phyloP scores from a whole-genome alignment of 2,888 invertebrate species.

The Antheraea assamensis region DNA sequence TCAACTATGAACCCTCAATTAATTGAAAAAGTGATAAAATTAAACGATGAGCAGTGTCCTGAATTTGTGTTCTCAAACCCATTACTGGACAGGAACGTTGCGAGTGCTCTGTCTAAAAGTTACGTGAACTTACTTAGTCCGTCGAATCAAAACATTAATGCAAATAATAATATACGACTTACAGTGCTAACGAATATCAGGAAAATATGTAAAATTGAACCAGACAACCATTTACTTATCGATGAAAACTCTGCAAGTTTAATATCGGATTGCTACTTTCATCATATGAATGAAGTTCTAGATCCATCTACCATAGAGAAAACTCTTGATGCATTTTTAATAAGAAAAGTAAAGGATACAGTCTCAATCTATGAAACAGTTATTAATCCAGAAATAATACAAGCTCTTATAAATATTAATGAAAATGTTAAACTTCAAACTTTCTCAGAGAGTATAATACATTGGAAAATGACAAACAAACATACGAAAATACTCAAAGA shows the following conservation, averaged over 20 bases:
- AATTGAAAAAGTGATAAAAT: slow-evolving; percentile 61
- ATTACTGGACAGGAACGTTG: slow-evolving; percentile 61
- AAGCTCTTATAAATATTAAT: slow-evolving; percentile 65
- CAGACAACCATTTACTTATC: slow-evolving; percentile 55
- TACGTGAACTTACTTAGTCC: slow-evolving; percentile 62
- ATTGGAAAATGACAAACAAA: slow-evolving; percentile 43
- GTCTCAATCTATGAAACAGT: slow-evolving; percentile 41
- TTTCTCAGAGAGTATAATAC: slow-evolving; percentile 49
- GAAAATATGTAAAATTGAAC: slow-evolving; percentile 57
- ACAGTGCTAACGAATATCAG: slow-evolving; percentile 62
- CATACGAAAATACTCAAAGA: slow-evolving; percentile 47
- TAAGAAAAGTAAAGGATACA: slow-evolving; percentile 51
- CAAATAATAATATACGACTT: slow-evolving; percentile 55
- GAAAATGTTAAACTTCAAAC: slow-evolving; percentile 39
- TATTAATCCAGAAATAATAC: slow-evolving; percentile 59
- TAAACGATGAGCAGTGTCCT: slow-evolving; percentile 53
- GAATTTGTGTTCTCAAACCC: slow-evolving; percentile 61
- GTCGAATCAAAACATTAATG: slow-evolving; percentile 50
- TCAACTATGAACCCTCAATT: slow-evolving; percentile 57
- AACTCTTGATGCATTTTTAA: slow-evolving; percentile 59
- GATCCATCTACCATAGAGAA: slow-evolving; percentile 37
- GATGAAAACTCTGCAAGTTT: slow-evolving; percentile 52
- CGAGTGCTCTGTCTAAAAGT: slow-evolving; percentile 60
- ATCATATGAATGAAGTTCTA: slow-evolving; percentile 35
- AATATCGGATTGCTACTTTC: slow-evolving; percentile 50